These are phyloP conservation scores for Prunella fulvescens DNA, from an alignment of 2,113 vertebrate species.

Conservation along the genomic window DNA sequence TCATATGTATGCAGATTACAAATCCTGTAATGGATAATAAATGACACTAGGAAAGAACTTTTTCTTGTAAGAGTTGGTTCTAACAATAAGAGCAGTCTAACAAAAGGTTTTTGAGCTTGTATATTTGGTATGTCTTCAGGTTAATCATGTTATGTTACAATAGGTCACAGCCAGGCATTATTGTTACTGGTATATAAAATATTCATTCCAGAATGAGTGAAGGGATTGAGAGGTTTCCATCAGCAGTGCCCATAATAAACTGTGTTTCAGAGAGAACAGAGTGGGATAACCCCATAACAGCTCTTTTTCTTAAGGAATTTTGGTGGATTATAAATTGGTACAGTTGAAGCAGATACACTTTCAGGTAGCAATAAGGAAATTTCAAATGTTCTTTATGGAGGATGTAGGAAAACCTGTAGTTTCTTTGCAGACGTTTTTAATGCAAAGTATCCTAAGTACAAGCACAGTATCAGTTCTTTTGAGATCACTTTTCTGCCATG, in stretches of 20 bases:
- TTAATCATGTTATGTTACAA: background rate
- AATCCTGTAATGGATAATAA: background rate
- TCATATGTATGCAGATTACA: background rate
- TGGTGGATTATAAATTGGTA: background rate
- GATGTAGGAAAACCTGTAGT: background rate
- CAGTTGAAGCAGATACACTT: accelerated
- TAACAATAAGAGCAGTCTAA: background rate
- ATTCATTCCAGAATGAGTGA: background rate
- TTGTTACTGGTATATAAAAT: background rate
- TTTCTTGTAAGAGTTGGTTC: background rate
- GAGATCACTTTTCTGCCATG: background rate
- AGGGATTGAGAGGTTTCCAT: background rate
- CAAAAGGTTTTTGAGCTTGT: background rate
- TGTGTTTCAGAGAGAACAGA: background rate
- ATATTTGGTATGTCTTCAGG: background rate
- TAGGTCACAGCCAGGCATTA: background rate
- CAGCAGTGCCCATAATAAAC: background rate
- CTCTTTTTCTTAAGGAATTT: background rate
- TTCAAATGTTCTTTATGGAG: background rate
- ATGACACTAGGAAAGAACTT: background rate
- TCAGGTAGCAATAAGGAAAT: background rate
- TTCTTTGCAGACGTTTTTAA: background rate
- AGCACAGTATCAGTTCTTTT: background rate
- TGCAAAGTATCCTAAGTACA: background rate
- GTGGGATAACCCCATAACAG: background rate